Evolutionary conservation across 2,888 invertebrate genomes (phyloP).

Genomic region (Tineola bisselliella): DNA sequence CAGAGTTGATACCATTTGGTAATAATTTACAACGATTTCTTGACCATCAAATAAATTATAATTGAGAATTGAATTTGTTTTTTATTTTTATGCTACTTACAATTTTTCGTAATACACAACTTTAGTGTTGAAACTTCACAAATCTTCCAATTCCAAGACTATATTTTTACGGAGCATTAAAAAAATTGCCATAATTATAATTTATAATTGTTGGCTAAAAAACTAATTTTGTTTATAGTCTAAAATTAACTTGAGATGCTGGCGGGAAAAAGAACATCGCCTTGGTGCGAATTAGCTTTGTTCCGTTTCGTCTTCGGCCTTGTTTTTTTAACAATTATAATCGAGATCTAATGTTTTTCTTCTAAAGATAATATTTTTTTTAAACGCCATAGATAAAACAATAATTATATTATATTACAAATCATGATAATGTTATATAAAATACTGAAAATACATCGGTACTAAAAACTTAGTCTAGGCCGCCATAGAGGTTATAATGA

Average conservation of each 20-base stretch:
- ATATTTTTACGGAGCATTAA: not conserved
- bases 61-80: not conserved
- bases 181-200: conserved; percentile 1
- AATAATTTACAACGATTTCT: not conserved
- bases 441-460: no score
- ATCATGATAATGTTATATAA: no score
- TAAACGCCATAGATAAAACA: no score
- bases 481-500: no score
- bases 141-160: no score
- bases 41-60: not conserved
- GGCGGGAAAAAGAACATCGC: not conserved
- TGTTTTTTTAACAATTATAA: not conserved
- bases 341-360: not conserved
- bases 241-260: not conserved
- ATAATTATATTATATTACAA: no score
- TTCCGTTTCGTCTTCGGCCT: not conserved
- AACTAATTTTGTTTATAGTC: not conserved
- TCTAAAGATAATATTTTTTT: not conserved
- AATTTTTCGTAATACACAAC: no score
- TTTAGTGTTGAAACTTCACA: no score
- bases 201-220: not conserved
- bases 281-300: conserved; percentile 1
- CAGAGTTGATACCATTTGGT: not conserved
- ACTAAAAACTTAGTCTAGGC: no score
- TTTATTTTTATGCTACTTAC: not conserved